Base-by-base conservation (phyloP, 2,797 vertebrate genomes). In the Silurus lanzhouensis region DNA sequence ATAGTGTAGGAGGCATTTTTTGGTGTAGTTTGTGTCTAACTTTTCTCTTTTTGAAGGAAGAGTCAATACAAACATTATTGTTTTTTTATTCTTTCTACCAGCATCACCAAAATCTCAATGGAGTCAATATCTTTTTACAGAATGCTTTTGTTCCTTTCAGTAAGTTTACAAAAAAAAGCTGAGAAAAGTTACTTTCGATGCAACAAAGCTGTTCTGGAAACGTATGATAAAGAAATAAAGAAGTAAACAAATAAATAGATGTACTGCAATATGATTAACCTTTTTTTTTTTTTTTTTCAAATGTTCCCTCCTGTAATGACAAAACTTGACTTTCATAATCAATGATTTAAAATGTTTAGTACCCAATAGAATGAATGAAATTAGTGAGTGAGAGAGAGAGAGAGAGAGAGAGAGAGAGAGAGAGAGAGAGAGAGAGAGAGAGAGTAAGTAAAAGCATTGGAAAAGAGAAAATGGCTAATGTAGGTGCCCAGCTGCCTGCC, bases 401-500 rank as follows among this genome's bases (percentile, higher is more conserved):
- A 8, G 48, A 10, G 48, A 3, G 31, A 31, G 31, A 31, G 25
- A 55, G 22, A 52, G 48, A 52, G 6, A 70, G 66, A 64, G 63
- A 64, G 63, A 64, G 64, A 66, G 64, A 66, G 64, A 64, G 63
- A 64, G 63, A 25, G 22, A 64, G 63, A 66, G 63, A 66, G 66
- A 70, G 67, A 70, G 67, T 9, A n/a, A 60, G 48, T 27, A 10
- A 79, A 14, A 77, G 9, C 27, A 67, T 17, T 78, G 22, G 63
- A 78, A 79, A 77, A 84, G 68, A 79, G 46, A 52, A 74, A 74
- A 52, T 52, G 66, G 63, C 66, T 74, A 85, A 85, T 81, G 46
- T 68, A 61, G 48, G 52, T 61, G 25, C 31, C 76, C 81, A 85
- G 85, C 68, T 85, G 81, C 75, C 76, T 81, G 27, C 68, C 27